Evolutionary conservation across 23 tunicate species (phyloP), one percentile per base, ranked within the genome.

Genomic region (Halocynthia aurantium): DNA sequence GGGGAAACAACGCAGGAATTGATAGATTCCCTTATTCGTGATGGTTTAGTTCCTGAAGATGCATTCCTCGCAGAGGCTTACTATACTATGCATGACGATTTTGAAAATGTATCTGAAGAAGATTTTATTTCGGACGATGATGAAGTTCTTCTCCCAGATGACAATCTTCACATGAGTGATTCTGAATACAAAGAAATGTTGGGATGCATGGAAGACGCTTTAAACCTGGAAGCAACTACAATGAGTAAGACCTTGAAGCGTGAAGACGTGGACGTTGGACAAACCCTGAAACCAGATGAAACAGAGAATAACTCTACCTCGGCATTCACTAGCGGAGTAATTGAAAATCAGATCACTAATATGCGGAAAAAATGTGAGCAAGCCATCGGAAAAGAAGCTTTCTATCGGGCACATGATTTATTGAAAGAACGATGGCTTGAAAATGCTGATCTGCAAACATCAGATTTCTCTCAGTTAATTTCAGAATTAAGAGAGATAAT

Each of bases 131-230:
- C 85, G 12, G 64, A 74, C 51, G 80, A 77, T 44, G 71, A 64
- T 55, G 84, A 73, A 10, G 9, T 31, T 62, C 79, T 70, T 31
- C 93, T 87, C 20, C 86, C 93, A n/a, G 94, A 88, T 58, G 90
- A 84, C 50, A 61, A 75, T 50, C 66, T 81, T 7, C 51, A 40
- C 52, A 22, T 77, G 77, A 88, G 72, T 68, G 87, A 85, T 51
- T 62, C 83, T 15, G 97, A 90, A 62, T 90, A 90, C 65, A 77
- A 80, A 51, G 90, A 81, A 65, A 85, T 90, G 86, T 15, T 85
- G 64, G 90, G 61, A 6, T 22, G 18, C 51, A 81, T 90, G 86
- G 89, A 90, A 54, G 89, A 82, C 31, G 90, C 85, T 57, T 81
- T 85, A 7, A 56, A 62, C 70, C 71, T 84, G 7, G 84, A 81